Conservation (phyloP, 2,797 vertebrate species). For the Acipenser oxyrinchus region DNA sequence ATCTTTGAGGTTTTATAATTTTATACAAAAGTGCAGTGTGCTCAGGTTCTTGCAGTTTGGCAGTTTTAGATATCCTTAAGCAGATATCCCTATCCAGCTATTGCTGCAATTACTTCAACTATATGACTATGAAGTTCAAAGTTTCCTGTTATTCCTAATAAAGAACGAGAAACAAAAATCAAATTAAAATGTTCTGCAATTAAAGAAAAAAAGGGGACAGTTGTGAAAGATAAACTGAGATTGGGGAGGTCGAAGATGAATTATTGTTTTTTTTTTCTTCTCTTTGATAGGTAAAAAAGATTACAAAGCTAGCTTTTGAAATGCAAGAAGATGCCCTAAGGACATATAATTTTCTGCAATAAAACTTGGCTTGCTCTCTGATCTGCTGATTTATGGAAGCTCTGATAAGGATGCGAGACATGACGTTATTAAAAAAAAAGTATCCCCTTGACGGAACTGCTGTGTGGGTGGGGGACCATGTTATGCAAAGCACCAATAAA, state of each 20-base stretch:
- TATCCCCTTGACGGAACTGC: slow-evolving; percentile 71
- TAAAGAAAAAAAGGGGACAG: slow-evolving; percentile 62
- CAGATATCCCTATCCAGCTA: not conserved
- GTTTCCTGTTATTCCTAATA: slow-evolving; percentile 35
- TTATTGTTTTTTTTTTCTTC: slow-evolving; percentile 57
- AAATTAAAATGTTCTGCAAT: slow-evolving; percentile 65
- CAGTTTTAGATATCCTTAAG: no score
- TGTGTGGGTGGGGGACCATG: slow-evolving; percentile 23
- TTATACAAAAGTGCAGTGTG: no score
- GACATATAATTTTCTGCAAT: slow-evolving; percentile 71
- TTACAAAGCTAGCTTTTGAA: slow-evolving; percentile 79
- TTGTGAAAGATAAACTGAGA: slow-evolving; percentile 78
- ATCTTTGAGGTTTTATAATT: no score
- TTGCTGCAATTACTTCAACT: not conserved
- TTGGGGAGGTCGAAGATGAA: slow-evolving; percentile 73
- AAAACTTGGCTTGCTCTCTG: slow-evolving; percentile 77
- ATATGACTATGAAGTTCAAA: not conserved
- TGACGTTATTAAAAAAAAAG: slow-evolving; percentile 93
- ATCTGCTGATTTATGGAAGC: slow-evolving; percentile 86
- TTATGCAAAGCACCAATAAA: slow-evolving; percentile 15
- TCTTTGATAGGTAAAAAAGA: slow-evolving; percentile 83
- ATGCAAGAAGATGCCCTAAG: slow-evolving; percentile 86
- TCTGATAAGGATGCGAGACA: slow-evolving; percentile 79
- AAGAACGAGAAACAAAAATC: slow-evolving; percentile 71
- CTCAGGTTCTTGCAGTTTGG: no score